phyloP scores from a whole-genome alignment of 1,140 invertebrate genomes.

The Papilio helenus region DNA sequence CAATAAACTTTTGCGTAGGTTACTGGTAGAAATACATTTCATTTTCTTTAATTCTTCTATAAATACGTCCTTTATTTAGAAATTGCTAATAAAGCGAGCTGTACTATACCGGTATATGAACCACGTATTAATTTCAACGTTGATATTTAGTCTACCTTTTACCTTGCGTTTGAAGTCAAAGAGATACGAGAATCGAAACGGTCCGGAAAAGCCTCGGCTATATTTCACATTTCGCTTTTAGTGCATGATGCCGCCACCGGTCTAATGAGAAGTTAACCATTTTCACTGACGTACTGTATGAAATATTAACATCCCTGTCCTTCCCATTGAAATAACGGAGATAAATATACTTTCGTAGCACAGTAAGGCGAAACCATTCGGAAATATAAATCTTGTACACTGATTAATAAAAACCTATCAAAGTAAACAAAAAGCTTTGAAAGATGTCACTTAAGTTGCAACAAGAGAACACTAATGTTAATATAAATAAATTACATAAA shows the following conservation, averaged over 20 bases:
- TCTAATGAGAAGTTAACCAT: background rate
- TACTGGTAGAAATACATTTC: too few relatives aligned
- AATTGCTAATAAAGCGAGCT: background rate
- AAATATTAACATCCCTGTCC: background rate
- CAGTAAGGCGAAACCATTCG: background rate
- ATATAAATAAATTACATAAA: background rate
- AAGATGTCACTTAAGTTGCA: background rate
- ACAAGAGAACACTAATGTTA: background rate
- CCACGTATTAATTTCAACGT: background rate
- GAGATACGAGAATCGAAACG: background rate
- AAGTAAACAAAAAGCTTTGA: background rate
- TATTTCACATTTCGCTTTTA: background rate
- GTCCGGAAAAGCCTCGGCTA: background rate
- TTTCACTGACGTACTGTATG: background rate
- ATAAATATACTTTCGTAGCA: too few relatives aligned
- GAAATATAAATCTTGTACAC: background rate
- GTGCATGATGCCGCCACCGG: background rate
- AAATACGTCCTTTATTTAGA: background rate
- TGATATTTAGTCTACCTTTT: background rate
- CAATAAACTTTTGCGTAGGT: too few relatives aligned
- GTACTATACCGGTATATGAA: background rate
- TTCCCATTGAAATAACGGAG: background rate
- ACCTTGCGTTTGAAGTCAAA: background rate
- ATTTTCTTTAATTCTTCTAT: background rate
- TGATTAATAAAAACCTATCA: background rate